Evolutionary conservation across 2,797 vertebrate species (phyloP).

Genomic region (Mus minutoides): DNA sequence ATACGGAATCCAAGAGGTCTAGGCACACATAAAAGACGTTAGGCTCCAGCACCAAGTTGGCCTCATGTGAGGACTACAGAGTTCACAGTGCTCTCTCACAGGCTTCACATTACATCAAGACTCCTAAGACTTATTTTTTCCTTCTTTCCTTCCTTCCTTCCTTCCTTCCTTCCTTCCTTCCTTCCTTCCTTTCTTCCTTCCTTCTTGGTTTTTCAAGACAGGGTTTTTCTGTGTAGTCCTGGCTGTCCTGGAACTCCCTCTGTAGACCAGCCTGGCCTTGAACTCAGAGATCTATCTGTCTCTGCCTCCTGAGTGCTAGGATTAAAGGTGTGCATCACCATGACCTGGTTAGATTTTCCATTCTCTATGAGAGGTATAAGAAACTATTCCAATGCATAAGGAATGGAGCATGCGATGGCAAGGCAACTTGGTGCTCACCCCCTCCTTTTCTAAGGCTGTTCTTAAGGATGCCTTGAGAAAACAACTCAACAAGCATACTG

Average conservation of each 20-base stretch:
- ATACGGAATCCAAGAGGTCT: conserved; percentile 11
- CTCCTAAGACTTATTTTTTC: not conserved
- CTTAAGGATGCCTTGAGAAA: fast-evolving
- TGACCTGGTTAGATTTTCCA: not conserved
- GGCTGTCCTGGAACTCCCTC: not conserved
- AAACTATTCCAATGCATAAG: not conserved
- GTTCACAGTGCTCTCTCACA: not conserved
- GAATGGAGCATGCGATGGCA: not conserved
- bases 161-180: too few relatives aligned
- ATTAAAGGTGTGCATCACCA: not conserved
- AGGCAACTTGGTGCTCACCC: not conserved
- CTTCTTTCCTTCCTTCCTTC: not conserved
- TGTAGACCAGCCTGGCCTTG: not conserved
- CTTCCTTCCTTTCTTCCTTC: too few relatives aligned
- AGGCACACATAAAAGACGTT: not conserved
- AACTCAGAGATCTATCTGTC: not conserved
- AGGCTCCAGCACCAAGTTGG: not conserved
- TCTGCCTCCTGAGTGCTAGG: not conserved
- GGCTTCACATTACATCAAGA: not conserved
- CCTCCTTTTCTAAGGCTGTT: not conserved
- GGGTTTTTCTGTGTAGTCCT: not conserved
- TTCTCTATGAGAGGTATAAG: not conserved
- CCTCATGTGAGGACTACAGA: conserved; percentile 17
- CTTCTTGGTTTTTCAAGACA: not conserved
- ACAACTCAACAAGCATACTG: too few relatives aligned